Percentiles rank a stretch among this genome's conserved stretches.
Evolutionary conservation across 2,888 invertebrate genomes (phyloP).

Genomic region (Tridacna crocea): DNA sequence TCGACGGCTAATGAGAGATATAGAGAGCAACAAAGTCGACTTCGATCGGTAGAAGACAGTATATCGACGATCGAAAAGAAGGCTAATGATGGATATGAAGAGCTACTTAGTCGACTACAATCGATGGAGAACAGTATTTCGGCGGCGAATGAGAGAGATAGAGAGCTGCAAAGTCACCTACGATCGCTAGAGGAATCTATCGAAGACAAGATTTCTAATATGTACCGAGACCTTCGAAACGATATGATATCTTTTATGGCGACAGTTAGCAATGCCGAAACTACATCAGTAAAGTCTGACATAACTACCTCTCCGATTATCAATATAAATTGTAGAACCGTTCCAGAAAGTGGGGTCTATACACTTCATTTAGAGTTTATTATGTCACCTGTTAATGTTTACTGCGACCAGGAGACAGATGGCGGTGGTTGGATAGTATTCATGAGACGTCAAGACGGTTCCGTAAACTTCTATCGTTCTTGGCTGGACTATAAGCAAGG

Average conservation of each 20-base stretch:
- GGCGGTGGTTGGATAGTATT: neutral
- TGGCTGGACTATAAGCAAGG: neutral
- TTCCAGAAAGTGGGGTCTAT: neutral
- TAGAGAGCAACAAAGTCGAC: neutral
- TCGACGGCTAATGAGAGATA: neutral
- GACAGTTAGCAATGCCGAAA: neutral
- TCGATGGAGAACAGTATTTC: neutral
- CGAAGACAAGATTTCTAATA: neutral
- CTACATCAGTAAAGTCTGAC: too few species aligned
- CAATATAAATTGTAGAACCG: neutral
- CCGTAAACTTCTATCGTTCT: neutral
- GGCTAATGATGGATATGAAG: neutral
- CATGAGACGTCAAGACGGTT: conserved; percentile 7
- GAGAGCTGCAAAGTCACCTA: neutral
- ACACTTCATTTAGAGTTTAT: neutral
- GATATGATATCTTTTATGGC: neutral
- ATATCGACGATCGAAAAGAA: neutral
- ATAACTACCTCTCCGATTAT: neutral
- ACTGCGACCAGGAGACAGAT: neutral
- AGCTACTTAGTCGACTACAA: neutral
- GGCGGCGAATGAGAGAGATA: neutral
- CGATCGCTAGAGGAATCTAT: neutral
- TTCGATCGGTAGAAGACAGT: neutral
- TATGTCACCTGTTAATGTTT: neutral
- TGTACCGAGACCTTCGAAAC: neutral